Base-by-base conservation (phyloP, 2,888 invertebrate species). In the Drosophila leonis region DNA sequence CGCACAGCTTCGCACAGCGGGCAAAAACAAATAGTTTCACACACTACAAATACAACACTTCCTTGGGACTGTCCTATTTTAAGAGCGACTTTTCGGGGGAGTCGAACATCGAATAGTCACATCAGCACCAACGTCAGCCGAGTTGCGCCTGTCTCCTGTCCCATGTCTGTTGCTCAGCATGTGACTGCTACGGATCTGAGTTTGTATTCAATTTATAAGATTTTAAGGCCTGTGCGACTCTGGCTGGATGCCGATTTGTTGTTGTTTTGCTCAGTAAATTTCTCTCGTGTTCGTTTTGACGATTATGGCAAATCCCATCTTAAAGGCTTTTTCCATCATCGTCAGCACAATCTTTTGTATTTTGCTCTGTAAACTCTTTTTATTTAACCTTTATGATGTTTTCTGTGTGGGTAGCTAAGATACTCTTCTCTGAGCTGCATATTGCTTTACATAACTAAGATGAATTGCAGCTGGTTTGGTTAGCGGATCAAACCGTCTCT, bases 1-100 rank as follows among this genome's bases (percentile, higher is more conserved):
- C 78, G 68, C 83, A 80, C 78, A 83, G 75, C 71, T 55, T 65
- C 55, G 78, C 78, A 71, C 89, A 88, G 87, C 89, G 83, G 83
- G 83, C 78, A 74, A 80, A 88, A 83, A 88, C 87, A 84, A 86
- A 84, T 84, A 84, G 89, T 88, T 84, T 72, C 54, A 59, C 56
- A 69, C 73, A 81, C 83, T 86, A 88, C 83, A 84, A 84, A 84
- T 84, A 86, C 73, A 80, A 64, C 70, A 83, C 70, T 88, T 83
- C 83, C 82, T 88, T 75, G 61, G 66, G 46, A 51, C 49, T 54
- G 71, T 67, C 60, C 65, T 56, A 20, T 69, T 73, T 56, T 18
- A 59, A 62, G 71, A 61, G 9, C 48, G 46, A 39, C 29, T 69
- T 42, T 31, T 39, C 39, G 41, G 41, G 56, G 57, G 67, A 65